Evolutionary conservation across 1,140 invertebrate genomes (phyloP), one percentile per base, ranked within the genome.

Genomic region (Epicauta chinensis): DNA sequence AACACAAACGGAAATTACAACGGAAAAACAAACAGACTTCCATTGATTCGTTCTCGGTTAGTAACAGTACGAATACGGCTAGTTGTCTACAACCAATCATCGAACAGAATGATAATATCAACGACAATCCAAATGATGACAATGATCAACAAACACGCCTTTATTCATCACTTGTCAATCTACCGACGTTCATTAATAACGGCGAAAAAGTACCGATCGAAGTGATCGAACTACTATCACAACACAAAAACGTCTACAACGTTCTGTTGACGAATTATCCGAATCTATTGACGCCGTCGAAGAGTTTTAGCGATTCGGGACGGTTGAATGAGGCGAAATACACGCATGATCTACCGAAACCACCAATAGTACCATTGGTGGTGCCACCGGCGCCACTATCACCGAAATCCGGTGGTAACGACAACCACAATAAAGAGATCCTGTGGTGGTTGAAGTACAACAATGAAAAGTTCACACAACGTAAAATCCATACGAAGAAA

Each of bases 141-240:
- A 10, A 10, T 34, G 12, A 34, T 34, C 32, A 1, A 7, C 2
- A 23, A 23, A 5, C 7, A 23, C 56, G 85, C n/a, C 71, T 84
- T 14, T 91, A 82, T 58, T 86, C 81, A 56, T 91, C 88, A 9
- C 71, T 92, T 51, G 81, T 92, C 4, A 87, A 84, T 62, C 68
- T 93, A 34, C 90, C 90, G 0, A 92, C 90, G 0, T 93, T 84
- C 58, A 78, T 92, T 30, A 81, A 79, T 35, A 84, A 86, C 59
- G 84, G 84, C 0, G 86, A 89, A 65, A 82, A 80, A 49, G 79
- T 87, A 0, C 85, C 86, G 0, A 67, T 83, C 4, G 86, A 87
- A 66, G 84, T 87, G 3, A 71, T 89, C 41, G 85, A 88, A 63
- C 68, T 83, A 32, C 72, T 90, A 61, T 83, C 83, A 5, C 80